Evolutionary conservation across 1,140 invertebrate genomes (phyloP), one percentile per base, ranked within the genome.

Genomic region (Centruroides vittatus): DNA sequence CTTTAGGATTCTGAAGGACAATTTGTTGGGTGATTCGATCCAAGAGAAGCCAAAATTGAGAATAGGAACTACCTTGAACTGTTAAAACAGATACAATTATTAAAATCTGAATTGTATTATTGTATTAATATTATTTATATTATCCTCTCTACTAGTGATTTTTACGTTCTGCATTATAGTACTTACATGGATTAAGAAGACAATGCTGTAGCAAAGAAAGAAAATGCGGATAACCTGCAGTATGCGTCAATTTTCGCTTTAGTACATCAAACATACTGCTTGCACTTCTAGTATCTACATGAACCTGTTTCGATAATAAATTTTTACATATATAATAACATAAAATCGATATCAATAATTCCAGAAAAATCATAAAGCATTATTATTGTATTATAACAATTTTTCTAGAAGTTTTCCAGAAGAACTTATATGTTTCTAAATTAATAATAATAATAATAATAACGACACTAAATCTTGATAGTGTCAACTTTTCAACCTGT

Each of bases 21-120:
- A 98, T 83, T 75, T 98, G 94, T 72, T 98, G 95, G 12, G 91
- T 83, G 55, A 98, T 86, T 58, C 93, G 82, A 74, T 98, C 94
- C 69, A 97, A 87, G 36, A 98, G 77, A 36, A 93, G 74, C 93
- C 94, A 98, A 70, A 95, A 86, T 64, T 93, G 89, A 35, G 86
- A 84, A 75, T 87, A 83, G 3, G 86, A 83, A 58, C 84, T 85
- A 67, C 86, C 87, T 64, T 86, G 85, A 74, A 85, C 78, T 82
- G 67, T 35, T 76, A 41, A 41, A 41, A 41, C 41, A 23, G 23
- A 23, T 23, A 23, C 1, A n/a, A n/a, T n/a, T n/a, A n/a, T n/a
- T n/a, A n/a, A n/a, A n/a, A n/a, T n/a, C n/a, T n/a, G n/a, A n/a
- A n/a, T n/a, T n/a, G n/a, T n/a, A 23, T 23, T 23, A 23, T 23